phyloP scores from a whole-genome alignment of 1,140 invertebrate species.

The Dendrolimus kikuchii region DNA sequence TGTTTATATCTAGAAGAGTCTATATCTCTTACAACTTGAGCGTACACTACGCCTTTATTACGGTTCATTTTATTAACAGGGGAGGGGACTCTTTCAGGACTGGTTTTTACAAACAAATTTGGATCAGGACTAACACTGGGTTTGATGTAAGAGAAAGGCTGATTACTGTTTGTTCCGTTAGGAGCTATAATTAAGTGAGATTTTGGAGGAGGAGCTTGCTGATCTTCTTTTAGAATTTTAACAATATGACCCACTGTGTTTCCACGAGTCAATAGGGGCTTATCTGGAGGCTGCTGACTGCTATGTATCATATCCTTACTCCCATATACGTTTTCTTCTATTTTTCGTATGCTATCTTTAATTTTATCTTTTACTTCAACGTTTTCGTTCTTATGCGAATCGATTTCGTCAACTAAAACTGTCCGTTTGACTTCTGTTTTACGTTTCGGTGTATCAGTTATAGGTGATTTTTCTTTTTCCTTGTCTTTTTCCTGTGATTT shows the following conservation, averaged over 20 bases:
- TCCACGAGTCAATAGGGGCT: conserved; percentile 76
- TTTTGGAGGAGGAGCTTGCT: conserved; percentile 77
- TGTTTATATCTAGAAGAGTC: conserved; percentile 27
- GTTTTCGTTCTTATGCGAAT: conserved; percentile 39
- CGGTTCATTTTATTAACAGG: conserved; percentile 62
- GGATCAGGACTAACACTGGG: conserved; percentile 72
- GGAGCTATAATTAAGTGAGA: conserved; percentile 75
- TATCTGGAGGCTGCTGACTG: conserved; percentile 77
- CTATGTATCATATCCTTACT: conserved; percentile 77
- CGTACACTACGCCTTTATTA: conserved; percentile 77
- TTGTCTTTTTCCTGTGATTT: conserved; percentile 39
- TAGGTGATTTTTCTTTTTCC: conserved; percentile 47
- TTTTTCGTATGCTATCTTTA: conserved; percentile 59
- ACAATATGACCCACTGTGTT: conserved; percentile 77
- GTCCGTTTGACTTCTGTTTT: conserved; percentile 57
- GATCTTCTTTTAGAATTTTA: conserved; percentile 76
- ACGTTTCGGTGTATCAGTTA: conserved; percentile 58
- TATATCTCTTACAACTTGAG: conserved; percentile 79
- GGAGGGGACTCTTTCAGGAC: conserved; percentile 56
- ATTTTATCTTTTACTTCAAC: conserved; percentile 59
- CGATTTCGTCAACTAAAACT: conserved; percentile 55
- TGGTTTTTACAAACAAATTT: conserved; percentile 62
- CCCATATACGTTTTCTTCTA: conserved; percentile 71
- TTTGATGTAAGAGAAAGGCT: conserved; percentile 83
- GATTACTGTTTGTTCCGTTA: conserved; percentile 80